Conservation (phyloP, 53 echinoderm and acorn worm genomes). For the Zoroaster sp. region DNA sequence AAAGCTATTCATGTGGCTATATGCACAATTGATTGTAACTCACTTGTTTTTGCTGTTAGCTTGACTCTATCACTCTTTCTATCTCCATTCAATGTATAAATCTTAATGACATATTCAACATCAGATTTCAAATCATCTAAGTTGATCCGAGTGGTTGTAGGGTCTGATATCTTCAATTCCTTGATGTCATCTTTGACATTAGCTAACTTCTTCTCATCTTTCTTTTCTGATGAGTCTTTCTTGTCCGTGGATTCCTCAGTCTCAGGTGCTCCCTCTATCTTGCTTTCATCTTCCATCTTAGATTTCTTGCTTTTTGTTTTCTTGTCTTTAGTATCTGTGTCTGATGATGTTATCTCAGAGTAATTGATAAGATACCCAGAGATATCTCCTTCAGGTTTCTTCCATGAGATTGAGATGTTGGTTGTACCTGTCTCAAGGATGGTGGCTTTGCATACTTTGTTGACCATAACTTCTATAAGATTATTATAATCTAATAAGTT, state of each 20-base stretch:
- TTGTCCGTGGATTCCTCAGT: background rate
- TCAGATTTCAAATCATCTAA: constrained; percentile 71
- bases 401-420: constrained; percentile 54
- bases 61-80: constrained; percentile 73
- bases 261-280: background rate
- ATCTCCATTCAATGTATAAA: constrained; percentile 68
- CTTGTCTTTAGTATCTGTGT: background rate
- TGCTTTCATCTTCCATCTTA: background rate
- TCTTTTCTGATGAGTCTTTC: background rate
- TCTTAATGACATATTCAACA: constrained; percentile 72
- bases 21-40: constrained; percentile 7
- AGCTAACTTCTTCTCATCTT: background rate
- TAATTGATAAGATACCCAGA: constrained; percentile 55
- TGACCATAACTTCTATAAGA: constrained; percentile 23
- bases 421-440: background rate
- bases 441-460: background rate
- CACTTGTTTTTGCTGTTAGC: constrained; percentile 68
- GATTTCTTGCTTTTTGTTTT: background rate
- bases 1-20: background rate
- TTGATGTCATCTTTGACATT: constrained; percentile 21
- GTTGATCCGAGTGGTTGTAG: constrained; percentile 19
- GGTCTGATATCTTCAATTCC: constrained; percentile 68
- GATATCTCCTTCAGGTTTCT: constrained; percentile 45
- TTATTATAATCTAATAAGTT: background rate
- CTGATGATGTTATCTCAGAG: background rate